Evolutionary conservation across 2,797 vertebrate genomes (phyloP), one percentile per base, ranked within the genome.

Genomic region (Pogonophryne albipinna): DNA sequence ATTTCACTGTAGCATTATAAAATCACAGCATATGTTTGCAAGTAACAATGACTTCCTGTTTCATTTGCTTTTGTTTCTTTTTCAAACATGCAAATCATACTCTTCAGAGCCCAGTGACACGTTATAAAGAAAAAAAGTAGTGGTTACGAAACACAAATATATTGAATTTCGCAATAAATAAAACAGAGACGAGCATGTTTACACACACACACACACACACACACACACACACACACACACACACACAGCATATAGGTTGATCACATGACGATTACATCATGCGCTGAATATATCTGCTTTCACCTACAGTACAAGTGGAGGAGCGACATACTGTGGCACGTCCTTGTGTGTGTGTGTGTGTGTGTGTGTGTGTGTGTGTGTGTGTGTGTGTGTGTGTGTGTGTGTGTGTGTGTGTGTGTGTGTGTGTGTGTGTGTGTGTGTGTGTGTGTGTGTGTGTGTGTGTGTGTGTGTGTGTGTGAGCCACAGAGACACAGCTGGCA

Each of bases 401-500:
- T 47, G 62, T 70, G 70, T 49, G 55, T 13, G 11, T 44, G 42
- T 44, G 42, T 44, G 47, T 16, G 16, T 44, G 42, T 44, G 42
- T 44, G 44, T 45, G 47, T 16, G 16, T 27, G 58, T 60, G 60
- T 65, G 45, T 46, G 12, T 61, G 58, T 71, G 58, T 64, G 55
- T 68, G 74, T 70, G 59, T 55, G 46, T 20, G 46, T 47, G 55
- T 44, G 56, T 56, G 56, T 46, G 55, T 68, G 55, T 34, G 76
- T 47, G 46, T 64, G 70, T 52, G 61, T 63, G 31, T 72, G 63
- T 46, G 70, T 58, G 66, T 51, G 66, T 70, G 59, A 38, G 45
- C 73, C 76, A 86, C 50, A 74, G 66, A 83, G 74, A 72, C 90
- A 85, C 90, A 93, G 90, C 89, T 90, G 86, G 85, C 84, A 87